A percentile compares a stretch with the other conserved stretches of the same genome.
Evolutionary conservation across 37 sponge, comb jelly and placozoan species (phyloP).

Genomic region (Chondrosia reniformis): DNA sequence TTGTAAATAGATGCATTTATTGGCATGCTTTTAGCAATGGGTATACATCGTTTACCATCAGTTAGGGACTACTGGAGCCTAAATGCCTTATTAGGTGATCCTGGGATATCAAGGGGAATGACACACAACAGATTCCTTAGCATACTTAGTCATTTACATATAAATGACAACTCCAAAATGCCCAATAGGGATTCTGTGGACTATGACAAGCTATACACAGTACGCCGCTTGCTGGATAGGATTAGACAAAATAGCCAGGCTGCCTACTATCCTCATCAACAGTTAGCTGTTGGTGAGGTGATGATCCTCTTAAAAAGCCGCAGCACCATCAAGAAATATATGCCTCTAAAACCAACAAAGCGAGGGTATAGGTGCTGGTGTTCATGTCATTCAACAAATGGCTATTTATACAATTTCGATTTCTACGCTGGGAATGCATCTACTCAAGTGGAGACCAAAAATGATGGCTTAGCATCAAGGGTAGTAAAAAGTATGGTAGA

Average conservation of each 20-base stretch:
- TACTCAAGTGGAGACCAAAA: not conserved
- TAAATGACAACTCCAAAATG: conserved; percentile 2
- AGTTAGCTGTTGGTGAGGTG: not conserved
- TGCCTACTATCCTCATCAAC: not conserved
- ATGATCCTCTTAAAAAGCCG: conserved; percentile 1
- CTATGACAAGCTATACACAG: conserved; percentile 5
- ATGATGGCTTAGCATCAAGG: conserved; percentile 1
- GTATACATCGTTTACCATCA: conserved; percentile 27
- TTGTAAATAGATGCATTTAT: conserved; percentile 8
- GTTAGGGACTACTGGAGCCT: conserved; percentile 36
- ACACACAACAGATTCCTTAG: not conserved
- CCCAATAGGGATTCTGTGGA: not conserved
- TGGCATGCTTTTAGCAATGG: conserved; percentile 24
- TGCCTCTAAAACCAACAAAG: conserved; percentile 3
- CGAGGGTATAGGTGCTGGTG: conserved; percentile 7
- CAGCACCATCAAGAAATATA: not conserved
- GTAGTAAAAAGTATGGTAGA: not conserved
- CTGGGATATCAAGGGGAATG: not conserved
- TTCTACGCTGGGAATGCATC: not conserved
- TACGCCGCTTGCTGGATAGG: not conserved
- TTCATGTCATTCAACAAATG: not conserved
- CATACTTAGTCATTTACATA: not conserved
- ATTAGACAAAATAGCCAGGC: not conserved
- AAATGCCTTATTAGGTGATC: not conserved
- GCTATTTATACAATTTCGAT: not conserved